phyloP scores from a whole-genome alignment of 1,140 invertebrate genomes.

The Pissodes strobi region DNA sequence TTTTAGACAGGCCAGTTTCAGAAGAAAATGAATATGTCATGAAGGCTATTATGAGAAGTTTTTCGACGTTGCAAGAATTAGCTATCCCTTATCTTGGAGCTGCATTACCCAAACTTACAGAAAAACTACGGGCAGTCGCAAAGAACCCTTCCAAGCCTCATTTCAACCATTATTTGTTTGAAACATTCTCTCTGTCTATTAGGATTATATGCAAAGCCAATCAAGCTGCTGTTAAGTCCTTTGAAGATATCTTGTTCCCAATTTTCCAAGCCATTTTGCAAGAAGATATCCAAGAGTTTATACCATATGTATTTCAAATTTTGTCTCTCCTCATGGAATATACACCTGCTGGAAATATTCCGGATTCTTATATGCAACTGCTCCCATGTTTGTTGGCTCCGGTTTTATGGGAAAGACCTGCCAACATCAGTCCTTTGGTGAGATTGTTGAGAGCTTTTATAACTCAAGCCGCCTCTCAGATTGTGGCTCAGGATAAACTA shows the following conservation, averaged over 20 bases:
- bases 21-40: conserved; percentile 96
- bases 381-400: conserved; percentile 88
- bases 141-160: conserved; percentile 96
- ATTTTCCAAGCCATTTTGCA: conserved; percentile 92
- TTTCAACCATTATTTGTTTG: conserved; percentile 98
- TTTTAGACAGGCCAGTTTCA: conserved; percentile 72
- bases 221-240: conserved; percentile 77
- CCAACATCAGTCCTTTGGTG: conserved; percentile 90
- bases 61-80: conserved; percentile 78
- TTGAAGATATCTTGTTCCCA: conserved; percentile 90
- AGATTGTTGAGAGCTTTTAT: conserved; percentile 87
- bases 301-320: conserved; percentile 97
- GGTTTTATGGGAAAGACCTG: conserved; percentile 87
- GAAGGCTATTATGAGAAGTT: conserved; percentile 93
- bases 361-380: conserved; percentile 84
- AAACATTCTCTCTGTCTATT: conserved; percentile 87
- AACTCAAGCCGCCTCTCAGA: conserved; percentile 71
- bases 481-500: conserved; percentile 65
- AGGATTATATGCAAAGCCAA: conserved; percentile 85
- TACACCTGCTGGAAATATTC: conserved; percentile 59
- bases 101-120: conserved; percentile 83
- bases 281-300: conserved; percentile 95
- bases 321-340: conserved; percentile 89
- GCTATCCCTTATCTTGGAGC: conserved; percentile 80
- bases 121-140: conserved; percentile 81